phyloP scores from a whole-genome alignment of 2,888 invertebrate species.

The Amphipoea oculea region DNA sequence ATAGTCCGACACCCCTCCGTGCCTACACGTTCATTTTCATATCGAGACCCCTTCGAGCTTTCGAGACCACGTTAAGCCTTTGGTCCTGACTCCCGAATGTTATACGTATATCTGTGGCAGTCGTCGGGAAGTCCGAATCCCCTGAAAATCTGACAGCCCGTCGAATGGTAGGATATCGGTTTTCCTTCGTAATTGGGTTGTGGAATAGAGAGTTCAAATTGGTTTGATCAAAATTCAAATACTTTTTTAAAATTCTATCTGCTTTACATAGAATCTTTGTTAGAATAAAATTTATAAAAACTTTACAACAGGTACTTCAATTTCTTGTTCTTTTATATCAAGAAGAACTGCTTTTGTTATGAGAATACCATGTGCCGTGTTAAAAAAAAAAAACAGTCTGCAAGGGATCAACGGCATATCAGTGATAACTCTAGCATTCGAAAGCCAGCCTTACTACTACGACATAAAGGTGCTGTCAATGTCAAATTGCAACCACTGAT shows the following conservation, averaged over 20 bases:
- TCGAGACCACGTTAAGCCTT: slow-evolving; percentile 18
- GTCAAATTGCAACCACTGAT: neutral
- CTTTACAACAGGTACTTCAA: neutral
- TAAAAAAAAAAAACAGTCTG: neutral
- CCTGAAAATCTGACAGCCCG: slow-evolving; percentile 40
- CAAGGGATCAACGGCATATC: neutral
- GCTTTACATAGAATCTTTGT: neutral
- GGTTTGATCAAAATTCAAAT: neutral
- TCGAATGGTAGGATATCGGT: slow-evolving; percentile 33
- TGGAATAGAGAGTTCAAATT: neutral
- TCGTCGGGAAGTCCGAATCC: neutral
- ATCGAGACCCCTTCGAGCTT: neutral
- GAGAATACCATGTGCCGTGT: neutral
- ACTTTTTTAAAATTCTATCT: no score
- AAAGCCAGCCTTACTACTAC: neutral
- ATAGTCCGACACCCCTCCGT: neutral
- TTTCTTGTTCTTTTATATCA: neutral
- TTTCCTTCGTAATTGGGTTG: slow-evolving; percentile 26
- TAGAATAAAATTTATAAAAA: neutral
- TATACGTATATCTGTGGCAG: slow-evolving; percentile 27
- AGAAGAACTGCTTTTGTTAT: neutral
- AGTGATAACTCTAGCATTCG: no score
- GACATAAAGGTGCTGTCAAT: neutral
- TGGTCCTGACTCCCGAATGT: slow-evolving; percentile 21
- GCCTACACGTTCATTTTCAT: slow-evolving; percentile 13